Percentiles rank a stretch among this genome's conserved stretches.
Evolutionary conservation across 1,140 invertebrate genomes (phyloP).

Genomic region (Conus betulinus): DNA sequence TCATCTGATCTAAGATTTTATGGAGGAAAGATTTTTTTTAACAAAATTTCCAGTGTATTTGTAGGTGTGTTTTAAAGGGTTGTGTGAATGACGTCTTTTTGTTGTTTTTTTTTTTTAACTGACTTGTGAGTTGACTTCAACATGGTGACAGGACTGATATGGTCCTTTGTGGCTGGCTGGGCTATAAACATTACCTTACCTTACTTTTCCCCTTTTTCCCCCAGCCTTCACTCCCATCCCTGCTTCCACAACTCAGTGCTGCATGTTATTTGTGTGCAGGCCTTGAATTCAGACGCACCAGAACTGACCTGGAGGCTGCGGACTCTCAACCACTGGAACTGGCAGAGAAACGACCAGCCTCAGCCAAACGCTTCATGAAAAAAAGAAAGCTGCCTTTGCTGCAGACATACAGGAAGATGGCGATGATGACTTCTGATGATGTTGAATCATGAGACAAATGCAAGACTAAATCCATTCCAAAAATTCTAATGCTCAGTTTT

Average conservation of each 20-base stretch:
- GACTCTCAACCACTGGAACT: background rate
- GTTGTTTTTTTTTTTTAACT: too few relatives aligned
- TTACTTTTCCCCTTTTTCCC: background rate
- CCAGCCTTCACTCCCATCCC: background rate
- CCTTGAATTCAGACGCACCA: background rate
- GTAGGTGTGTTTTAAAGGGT: background rate
- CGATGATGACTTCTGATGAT: background rate
- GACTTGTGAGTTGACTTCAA: too few relatives aligned
- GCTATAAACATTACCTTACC: background rate
- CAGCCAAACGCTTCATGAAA: slow-evolving; percentile 17
- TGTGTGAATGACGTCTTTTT: background rate
- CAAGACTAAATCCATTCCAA: background rate
- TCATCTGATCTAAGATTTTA: too few relatives aligned
- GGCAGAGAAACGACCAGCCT: background rate
- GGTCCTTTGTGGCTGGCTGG: too few relatives aligned
- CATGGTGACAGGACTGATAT: too few relatives aligned
- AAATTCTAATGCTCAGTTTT: background rate
- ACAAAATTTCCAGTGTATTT: background rate
- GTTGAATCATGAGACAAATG: background rate
- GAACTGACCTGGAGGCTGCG: background rate
- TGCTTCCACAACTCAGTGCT: background rate
- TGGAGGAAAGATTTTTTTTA: too few relatives aligned
- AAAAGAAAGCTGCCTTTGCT: slow-evolving; percentile 12
- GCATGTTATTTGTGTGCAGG: background rate
- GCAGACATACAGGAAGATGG: background rate